Base-by-base conservation (phyloP, 2,113 vertebrate species). In the Ictalurus punctatus region DNA sequence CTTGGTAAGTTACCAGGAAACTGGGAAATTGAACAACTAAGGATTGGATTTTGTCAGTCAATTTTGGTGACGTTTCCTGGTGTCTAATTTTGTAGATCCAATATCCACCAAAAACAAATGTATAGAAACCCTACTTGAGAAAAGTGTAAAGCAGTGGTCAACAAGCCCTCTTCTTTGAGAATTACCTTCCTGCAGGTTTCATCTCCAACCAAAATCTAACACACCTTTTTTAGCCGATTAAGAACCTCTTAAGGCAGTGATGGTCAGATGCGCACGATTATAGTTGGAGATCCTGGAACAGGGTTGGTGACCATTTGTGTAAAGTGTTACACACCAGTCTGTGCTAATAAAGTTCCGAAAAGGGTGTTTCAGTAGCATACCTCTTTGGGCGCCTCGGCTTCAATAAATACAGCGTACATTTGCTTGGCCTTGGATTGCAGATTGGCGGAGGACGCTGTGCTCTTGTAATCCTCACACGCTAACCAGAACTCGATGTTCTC, bases 401-500 rank as follows among this genome's bases (percentile, higher is more conserved):
- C 94, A 87, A 98, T 97, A 92, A 97, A 99, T 76, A 97, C 94
- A 8, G 97, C 94, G 87, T 97, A 97, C 92, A 99, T 98, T 81
- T 90, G 94, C 95, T 96, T 98, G 92, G 97, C 98, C 94, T 97
- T 98, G 85, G 92, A 93, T 44, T 92, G 89, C 83, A 97, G 94
- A 91, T 98, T 97, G 6, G 93, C 94, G 65, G 95, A 84, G 25
- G 96, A 95, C 88, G 95, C 95, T 63, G 91, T 96, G 90, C 93
- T 96, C 95, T 98, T 99, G 95, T 96, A 99, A 89, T 99, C 97
- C 91, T 99, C 97, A 0, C 98, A 99, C 65, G 97, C 97, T 91
- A 96, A 90, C 98, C 98, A 99, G 95, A 99, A 99, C 94, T 98
- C 97, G 0, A 99, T 97, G 94, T 99, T 99, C 94, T 99, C 98